Evolutionary conservation across 2,113 vertebrate genomes (phyloP), one percentile per base, ranked within the genome.

Genomic region (Smithornis capensis): DNA sequence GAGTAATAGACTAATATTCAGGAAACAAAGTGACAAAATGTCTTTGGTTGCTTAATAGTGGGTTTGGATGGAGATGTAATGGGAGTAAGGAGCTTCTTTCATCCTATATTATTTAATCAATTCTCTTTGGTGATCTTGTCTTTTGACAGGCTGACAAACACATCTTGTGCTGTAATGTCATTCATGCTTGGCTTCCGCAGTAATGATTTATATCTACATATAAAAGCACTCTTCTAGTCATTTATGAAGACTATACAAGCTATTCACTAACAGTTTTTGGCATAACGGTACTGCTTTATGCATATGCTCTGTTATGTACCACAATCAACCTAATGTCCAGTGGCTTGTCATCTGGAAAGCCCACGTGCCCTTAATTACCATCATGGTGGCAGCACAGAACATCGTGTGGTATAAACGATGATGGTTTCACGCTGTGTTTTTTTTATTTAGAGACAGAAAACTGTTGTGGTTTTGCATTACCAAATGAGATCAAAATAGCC

Each of bases 91-190:
- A 76, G 76, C 69, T 88, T 79, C 67, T 57, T 92, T 93, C 60
- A 88, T 70, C 76, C 45, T 81, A 29, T 63, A 17, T 91, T 89
- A 91, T 92, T 96, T 86, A 89, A 78, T 92, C 83, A 52, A 68
- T 86, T 95, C 40, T 56, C 35, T 95, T 91, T 59, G 81, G 90
- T 94, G 81, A 92, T 95, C 37, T 68, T 52, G 29, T 73, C 80
- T 85, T 88, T 83, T 94, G 96, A 96, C 95, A 95, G 68, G 53
- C 92, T 95, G 88, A 93, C 90, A 91, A 97, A 97, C 94, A 50
- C 57, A 55, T 94, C 67, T 95, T 71, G 29, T 56, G n/a, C 87
- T 94, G 59, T 70, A 80, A 93, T 89, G 93, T 95, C 85, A 84
- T 94, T 96, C 82, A 53, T 90, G 94, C 91, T 95, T 95, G 94